Evolutionary conservation across 2,888 invertebrate species (phyloP).

Genomic region (Cyclophora punctaria): DNA sequence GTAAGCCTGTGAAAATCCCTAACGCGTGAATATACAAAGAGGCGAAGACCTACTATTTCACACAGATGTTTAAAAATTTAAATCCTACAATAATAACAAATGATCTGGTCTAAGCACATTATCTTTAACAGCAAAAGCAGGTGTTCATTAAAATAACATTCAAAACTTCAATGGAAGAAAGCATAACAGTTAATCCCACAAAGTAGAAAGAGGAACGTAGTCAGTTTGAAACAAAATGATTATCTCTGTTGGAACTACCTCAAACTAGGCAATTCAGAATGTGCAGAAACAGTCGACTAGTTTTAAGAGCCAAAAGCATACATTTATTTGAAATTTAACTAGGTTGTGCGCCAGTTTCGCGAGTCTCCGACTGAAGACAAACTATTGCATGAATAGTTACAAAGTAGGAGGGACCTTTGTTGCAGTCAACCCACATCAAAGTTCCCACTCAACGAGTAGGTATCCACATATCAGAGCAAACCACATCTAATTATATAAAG

Average conservation of each 20-base stretch:
- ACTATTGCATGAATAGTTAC: conserved; percentile 12
- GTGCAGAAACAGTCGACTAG: background rate
- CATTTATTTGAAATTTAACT: too few relatives aligned
- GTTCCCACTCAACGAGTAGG: conserved; percentile 17
- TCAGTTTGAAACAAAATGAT: too few relatives aligned
- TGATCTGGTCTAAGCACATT: background rate
- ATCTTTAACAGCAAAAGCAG: too few relatives aligned
- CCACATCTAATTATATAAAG: conserved; percentile 48
- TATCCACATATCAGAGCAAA: conserved; percentile 20
- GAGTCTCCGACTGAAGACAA: conserved; percentile 8
- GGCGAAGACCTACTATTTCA: conserved; percentile 16
- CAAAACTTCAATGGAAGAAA: too few relatives aligned
- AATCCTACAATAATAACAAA: conserved; percentile 26
- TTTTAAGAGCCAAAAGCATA: background rate
- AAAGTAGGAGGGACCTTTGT: conserved; percentile 16
- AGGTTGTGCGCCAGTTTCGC: background rate
- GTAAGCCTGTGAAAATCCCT: conserved; percentile 35
- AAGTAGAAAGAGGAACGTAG: too few relatives aligned
- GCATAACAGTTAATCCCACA: too few relatives aligned
- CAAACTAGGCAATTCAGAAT: background rate
- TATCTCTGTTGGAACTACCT: too few relatives aligned
- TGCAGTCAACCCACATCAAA: conserved; percentile 15
- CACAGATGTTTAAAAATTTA: conserved; percentile 27
- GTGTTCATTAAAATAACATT: too few relatives aligned
- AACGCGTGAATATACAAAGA: conserved; percentile 46